A percentile compares a stretch with the other conserved stretches of the same genome.
Evolutionary conservation across 2,113 vertebrate species (phyloP).

Genomic region (human): DNA sequence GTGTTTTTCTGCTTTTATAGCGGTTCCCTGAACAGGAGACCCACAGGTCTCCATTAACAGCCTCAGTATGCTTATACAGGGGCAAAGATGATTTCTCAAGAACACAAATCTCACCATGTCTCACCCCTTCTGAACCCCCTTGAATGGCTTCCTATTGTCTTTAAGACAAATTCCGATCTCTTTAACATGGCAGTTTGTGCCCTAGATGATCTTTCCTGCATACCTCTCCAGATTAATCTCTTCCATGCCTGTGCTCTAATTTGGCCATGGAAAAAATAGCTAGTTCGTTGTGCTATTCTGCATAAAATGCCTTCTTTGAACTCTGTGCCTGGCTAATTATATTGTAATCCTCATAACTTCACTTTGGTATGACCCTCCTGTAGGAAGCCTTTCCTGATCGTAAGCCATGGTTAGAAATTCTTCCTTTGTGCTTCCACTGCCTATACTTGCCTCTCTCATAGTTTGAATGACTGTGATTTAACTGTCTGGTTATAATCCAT

Average conservation of each 20-base stretch:
- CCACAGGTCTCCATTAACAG: not conserved
- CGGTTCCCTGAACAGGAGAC: not conserved
- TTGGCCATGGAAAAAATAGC: not conserved
- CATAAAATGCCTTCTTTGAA: not conserved
- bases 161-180: not conserved
- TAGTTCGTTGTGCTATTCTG: not conserved
- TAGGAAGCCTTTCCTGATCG: not conserved
- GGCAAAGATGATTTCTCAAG: not conserved
- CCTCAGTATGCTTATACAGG: not conserved
- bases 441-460: not conserved
- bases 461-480: not conserved
- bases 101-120: not conserved
- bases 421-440: not conserved
- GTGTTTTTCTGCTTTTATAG: not conserved
- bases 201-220: not conserved
- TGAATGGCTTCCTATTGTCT: constrained; percentile 4
- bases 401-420: not conserved
- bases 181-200: not conserved
- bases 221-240: not conserved
- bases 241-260: not conserved
- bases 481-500: not conserved
- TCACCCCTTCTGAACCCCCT: not conserved
- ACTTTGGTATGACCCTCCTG: not conserved
- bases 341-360: not conserved
- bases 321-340: not conserved